Conservation (phyloP, 2,888 invertebrate species). For the Steinernema hermaphroditum region DNA sequence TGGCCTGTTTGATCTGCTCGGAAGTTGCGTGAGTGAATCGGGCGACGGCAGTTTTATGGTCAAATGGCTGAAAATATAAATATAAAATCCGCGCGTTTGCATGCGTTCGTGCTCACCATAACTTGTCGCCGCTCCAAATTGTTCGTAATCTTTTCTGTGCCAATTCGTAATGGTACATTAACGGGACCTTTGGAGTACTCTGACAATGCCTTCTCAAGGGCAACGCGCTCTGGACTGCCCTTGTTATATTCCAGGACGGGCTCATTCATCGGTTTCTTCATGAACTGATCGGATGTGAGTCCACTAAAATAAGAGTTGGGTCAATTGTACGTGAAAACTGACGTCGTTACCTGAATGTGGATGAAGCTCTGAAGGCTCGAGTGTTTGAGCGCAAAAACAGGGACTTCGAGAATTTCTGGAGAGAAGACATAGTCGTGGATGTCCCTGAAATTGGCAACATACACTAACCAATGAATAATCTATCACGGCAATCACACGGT, state of each 20-base stretch:
- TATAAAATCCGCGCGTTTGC: too few relatives aligned
- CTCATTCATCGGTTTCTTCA: slow-evolving; percentile 69
- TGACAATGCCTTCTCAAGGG: slow-evolving; percentile 75
- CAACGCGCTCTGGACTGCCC: slow-evolving; percentile 80
- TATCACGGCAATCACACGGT: too few relatives aligned
- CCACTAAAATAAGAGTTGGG: too few relatives aligned
- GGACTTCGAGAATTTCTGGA: too few relatives aligned
- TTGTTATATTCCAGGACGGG: slow-evolving; percentile 75
- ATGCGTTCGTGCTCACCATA: slow-evolving; percentile 70
- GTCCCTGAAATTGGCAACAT: too few relatives aligned
- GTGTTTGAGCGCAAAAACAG: too few relatives aligned
- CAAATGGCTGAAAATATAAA: slow-evolving; percentile 72
- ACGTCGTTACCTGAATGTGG: slow-evolving; percentile 26
- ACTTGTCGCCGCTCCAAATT: slow-evolving; percentile 75
- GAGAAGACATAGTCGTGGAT: too few relatives aligned
- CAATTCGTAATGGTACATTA: slow-evolving; percentile 94
- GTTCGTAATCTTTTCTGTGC: slow-evolving; percentile 75
- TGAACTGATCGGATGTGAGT: slow-evolving; percentile 64
- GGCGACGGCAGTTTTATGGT: slow-evolving; percentile 84
- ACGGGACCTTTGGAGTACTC: slow-evolving; percentile 35
- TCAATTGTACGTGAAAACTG: neutral
- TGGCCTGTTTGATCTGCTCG: slow-evolving; percentile 82
- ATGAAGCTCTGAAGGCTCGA: neutral
- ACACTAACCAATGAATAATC: too few relatives aligned
- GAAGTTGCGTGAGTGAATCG: slow-evolving; percentile 87